Percentiles rank a stretch among this genome's conserved stretches.
Evolutionary conservation across 2,113 vertebrate species (phyloP).

Genomic region (Prolemur simus): DNA sequence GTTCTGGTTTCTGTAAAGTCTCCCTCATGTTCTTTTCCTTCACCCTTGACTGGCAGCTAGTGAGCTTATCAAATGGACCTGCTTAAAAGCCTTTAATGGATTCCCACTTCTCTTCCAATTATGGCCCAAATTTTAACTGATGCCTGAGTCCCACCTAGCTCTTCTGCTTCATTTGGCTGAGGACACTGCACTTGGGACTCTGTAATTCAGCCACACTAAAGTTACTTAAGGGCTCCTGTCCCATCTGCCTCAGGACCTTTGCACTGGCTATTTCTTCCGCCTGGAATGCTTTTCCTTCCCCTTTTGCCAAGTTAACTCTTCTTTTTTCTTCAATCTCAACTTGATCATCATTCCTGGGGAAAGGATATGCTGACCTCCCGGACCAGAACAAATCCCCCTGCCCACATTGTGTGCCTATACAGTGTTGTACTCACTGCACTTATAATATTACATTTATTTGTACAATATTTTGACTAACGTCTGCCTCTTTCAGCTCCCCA

Average conservation of each 20-base stretch:
- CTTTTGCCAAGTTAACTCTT: background rate
- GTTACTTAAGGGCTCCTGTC: background rate
- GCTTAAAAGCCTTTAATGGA: conserved; percentile 65
- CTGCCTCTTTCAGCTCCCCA: background rate
- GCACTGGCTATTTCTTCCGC: background rate
- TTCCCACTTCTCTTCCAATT: conserved; percentile 6
- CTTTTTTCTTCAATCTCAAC: background rate
- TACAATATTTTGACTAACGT: background rate
- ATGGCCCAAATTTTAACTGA: background rate
- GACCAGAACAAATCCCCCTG: background rate
- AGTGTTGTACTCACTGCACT: background rate
- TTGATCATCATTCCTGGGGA: background rate
- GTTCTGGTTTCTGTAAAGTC: conserved; percentile 61
- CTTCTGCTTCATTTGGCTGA: background rate
- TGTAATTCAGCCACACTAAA: background rate
- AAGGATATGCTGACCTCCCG: background rate
- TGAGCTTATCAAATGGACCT: conserved; percentile 55
- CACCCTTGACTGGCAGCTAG: conserved; percentile 51
- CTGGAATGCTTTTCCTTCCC: background rate
- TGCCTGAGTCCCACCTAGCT: background rate
- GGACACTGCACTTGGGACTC: background rate
- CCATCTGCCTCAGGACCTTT: conserved; percentile 29
- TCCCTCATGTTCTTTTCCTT: conserved; percentile 28
- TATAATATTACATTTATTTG: background rate
- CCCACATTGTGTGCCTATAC: too few species aligned